Base-by-base conservation (phyloP, 2,797 vertebrate genomes). In the Linurgus olivaceus region DNA sequence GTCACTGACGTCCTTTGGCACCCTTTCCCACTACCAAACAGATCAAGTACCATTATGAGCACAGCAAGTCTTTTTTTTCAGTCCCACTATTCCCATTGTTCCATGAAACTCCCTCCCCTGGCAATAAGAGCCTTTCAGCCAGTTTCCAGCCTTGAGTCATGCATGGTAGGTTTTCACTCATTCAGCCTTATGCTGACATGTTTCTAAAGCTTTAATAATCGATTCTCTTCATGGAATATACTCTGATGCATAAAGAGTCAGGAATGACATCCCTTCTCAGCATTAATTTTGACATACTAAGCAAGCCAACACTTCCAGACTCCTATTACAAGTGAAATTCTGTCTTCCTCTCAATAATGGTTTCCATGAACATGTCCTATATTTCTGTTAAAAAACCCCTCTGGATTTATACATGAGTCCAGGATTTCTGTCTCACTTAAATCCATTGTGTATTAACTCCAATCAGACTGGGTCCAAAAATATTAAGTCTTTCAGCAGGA, bases 181-280 rank as follows among this genome's bases (percentile, higher is more conserved):
- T 63, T 90, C 37, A 77, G 18, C 21, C n/a, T 67, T 55, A 26
- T 54, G 26, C n/a, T 76, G 75, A 86, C 35, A 18, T 59, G 10
- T 86, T 80, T 91, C 57, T 71, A 38, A 52, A 77, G 52, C 61
- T 88, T 80, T 59, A 90, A 80, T 89, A 96, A 83, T 88, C 4
- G 0, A 55, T 93, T 93, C 8, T 90, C 6, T 90, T 68, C 35
- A 18, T 83, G 57, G 61, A 88, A 83, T 65, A 67, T 7, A 76
- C 16, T 16, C 51, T 86, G 37, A 55, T 91, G 48, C 63, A 76
- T 79, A 74, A 75, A 85, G 23, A 90, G 17, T 25, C 44, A 91
- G 52, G 33, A 86, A 67, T 2, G 2, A 11, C 23, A 55, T 45
- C 40, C 31, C 37, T 72, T 78, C 62, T 58, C 33, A 76, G 37